Conservation (phyloP, 2,113 vertebrate genomes). For the Camelus dromedarius region DNA sequence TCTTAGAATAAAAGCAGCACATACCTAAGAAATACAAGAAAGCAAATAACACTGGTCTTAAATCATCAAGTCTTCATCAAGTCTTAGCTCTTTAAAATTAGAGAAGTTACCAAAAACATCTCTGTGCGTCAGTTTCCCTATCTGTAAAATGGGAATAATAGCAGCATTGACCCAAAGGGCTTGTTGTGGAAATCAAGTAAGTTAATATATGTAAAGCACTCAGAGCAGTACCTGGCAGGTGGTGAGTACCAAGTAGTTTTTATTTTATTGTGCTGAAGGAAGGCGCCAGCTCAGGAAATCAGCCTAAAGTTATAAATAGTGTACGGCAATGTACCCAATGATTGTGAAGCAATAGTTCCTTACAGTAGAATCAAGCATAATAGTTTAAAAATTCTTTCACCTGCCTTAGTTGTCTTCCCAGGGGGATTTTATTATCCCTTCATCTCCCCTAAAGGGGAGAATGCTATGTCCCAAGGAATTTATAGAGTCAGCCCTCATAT, state of each 20-base stretch:
- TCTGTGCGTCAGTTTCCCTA: background rate
- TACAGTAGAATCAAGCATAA: background rate
- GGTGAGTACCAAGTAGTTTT: background rate
- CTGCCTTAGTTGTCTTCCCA: background rate
- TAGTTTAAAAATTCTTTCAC: background rate
- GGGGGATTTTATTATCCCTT: background rate
- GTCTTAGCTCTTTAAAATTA: background rate
- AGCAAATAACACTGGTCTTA: background rate
- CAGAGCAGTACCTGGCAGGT: background rate
- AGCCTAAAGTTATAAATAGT: background rate
- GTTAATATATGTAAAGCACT: background rate
- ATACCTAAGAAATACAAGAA: slow-evolving; percentile 11
- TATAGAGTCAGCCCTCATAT: background rate
- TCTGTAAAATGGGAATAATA: background rate
- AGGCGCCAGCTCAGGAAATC: background rate
- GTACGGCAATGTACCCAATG: background rate
- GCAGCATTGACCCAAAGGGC: background rate
- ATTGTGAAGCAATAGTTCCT: background rate
- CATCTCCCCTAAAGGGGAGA: background rate
- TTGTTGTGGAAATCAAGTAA: background rate
- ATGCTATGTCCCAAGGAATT: background rate
- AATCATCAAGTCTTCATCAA: background rate
- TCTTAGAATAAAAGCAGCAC: background rate
- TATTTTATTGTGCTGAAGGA: background rate
- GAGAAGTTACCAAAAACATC: background rate